Evolutionary conservation across 2,888 invertebrate genomes (phyloP).

Genomic region (Caenorhabditis sulstoni): DNA sequence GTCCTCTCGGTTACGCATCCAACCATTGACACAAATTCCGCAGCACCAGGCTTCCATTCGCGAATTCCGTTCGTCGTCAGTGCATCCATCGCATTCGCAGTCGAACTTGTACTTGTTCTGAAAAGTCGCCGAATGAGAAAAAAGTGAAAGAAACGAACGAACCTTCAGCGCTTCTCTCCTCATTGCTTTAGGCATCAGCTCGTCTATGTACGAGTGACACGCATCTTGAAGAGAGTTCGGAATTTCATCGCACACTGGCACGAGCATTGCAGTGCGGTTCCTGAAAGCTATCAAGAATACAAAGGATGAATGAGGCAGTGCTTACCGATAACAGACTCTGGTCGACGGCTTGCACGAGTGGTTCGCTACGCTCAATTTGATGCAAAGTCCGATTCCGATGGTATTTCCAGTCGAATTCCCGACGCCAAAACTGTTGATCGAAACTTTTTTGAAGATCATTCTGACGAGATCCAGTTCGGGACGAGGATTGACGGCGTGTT

Average conservation of each 20-base stretch:
- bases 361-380: constrained; percentile 62
- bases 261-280: constrained; percentile 37
- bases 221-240: constrained; percentile 32
- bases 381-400: constrained; percentile 69
- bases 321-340: constrained; percentile 47
- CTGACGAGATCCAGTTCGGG: constrained; percentile 25
- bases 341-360: constrained; percentile 70
- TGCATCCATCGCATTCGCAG: constrained; percentile 68
- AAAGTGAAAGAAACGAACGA: constrained; percentile 6
- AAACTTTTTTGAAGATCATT: constrained; percentile 45
- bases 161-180: constrained; percentile 44
- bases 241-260: constrained; percentile 27
- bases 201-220: constrained; percentile 65
- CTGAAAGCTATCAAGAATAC: constrained; percentile 18
- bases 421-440: constrained; percentile 56
- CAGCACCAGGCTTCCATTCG: constrained; percentile 60
- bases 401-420: constrained; percentile 45
- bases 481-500: constrained; percentile 9
- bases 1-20: constrained; percentile 14
- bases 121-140: constrained; percentile 6
- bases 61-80: constrained; percentile 59
- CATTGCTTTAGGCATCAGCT: constrained; percentile 48
- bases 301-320: too few relatives aligned
- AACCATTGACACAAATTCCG: constrained; percentile 44
- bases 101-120: constrained; percentile 66